Percentiles rank a stretch among this genome's conserved stretches.
phyloP scores from a whole-genome alignment of 92 coral and sea anemone species.

The Heteractis magnifica region DNA sequence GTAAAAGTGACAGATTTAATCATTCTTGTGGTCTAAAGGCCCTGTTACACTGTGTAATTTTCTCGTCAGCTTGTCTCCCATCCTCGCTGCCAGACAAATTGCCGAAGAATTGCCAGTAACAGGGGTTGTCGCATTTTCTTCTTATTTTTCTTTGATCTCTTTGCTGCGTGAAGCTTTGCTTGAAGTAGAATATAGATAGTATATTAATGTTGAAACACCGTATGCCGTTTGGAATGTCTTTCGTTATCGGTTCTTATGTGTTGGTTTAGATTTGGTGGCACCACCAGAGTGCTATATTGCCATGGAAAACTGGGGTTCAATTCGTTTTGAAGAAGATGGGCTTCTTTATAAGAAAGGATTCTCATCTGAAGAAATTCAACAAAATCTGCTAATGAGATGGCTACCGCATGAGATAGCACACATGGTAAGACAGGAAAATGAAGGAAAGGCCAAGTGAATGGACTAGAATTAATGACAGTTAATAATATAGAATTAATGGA shows the following conservation, averaged over 20 bases:
- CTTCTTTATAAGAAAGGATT: constrained; percentile 63
- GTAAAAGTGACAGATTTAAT: constrained; percentile 20
- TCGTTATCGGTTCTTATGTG: not conserved
- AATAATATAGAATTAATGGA: not conserved
- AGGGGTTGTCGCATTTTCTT: too few relatives aligned
- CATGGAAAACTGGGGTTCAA: constrained; percentile 93
- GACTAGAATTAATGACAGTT: not conserved
- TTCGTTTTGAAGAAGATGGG: constrained; percentile 88
- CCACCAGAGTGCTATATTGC: constrained; percentile 96
- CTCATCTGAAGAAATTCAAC: constrained; percentile 41
- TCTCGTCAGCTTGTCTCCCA: too few relatives aligned
- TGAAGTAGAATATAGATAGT: too few relatives aligned
- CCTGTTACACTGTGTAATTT: too few relatives aligned
- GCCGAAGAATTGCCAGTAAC: too few relatives aligned
- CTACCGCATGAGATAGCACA: constrained; percentile 40
- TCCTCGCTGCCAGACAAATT: too few relatives aligned
- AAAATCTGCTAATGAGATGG: constrained; percentile 40
- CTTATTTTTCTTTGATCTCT: too few relatives aligned
- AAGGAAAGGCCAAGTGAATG: not conserved
- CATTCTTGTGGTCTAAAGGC: too few relatives aligned
- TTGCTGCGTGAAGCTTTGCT: too few relatives aligned
- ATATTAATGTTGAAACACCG: too few relatives aligned
- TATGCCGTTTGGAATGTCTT: too few relatives aligned
- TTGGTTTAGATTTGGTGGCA: constrained; percentile 84
- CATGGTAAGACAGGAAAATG: constrained; percentile 24